Evolutionary conservation across 1,140 invertebrate species (phyloP), one percentile per base, ranked within the genome.

Genomic region (Eupristina koningsbergeri): DNA sequence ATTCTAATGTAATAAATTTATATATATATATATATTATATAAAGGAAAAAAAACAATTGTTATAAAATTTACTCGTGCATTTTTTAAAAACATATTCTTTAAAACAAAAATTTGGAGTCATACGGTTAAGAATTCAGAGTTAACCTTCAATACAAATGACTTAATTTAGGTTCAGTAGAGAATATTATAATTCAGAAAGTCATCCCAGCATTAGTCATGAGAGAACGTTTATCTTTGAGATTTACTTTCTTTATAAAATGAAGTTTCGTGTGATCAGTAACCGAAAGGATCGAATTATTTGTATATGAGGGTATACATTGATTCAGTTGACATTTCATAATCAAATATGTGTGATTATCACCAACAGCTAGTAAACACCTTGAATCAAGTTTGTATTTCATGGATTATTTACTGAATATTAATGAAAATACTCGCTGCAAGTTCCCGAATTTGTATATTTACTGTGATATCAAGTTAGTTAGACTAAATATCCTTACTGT

Each of bases 301-400:
- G 34, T 45, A 29, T 64, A 7, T n/a, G 58, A 45, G 8, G n/a
- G 36, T 5, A 64, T 0, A 45, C 26, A n/a, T 31, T 64, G 36
- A 64, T 78, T 64, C 64, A 78, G 47, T 78, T 39, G 39, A 36
- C n/a, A 3, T 64, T 39, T 78, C 61, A 78, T 17, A 50, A 6
- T 61, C 13, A 7, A 36, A 5, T 36, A 29, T 34, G 11, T 22
- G 31, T 67, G 69, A 73, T 78, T 34, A 41, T 34, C 39, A 39
- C 50, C 36, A 26, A 36, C 26, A 63, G 53, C 36, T 78, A 53
- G 19, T 61, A 78, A 63, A 78, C 41, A 15, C 11, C 76, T 15
- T 39, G 2, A 34, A 36, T 63, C 36, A 78, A 78, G 34, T 29
- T n/a, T 8, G n/a, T 31, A 53, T 17, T 41, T 15, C 3, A 15